Conservation (phyloP, 2,888 invertebrate species). For the Cremastinae sp. region DNA sequence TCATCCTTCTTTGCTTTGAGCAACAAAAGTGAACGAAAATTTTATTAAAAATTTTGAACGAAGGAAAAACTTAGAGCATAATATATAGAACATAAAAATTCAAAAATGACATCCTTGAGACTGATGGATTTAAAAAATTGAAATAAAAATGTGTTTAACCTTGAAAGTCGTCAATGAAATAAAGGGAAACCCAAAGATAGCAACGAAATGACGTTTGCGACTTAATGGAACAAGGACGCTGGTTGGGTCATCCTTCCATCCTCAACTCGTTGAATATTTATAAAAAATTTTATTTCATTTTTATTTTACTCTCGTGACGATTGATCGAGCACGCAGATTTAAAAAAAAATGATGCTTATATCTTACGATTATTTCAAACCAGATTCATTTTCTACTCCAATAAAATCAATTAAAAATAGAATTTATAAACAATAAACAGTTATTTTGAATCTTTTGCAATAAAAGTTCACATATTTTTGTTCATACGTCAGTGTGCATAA, state of each 20-base stretch:
- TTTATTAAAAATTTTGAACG: neutral
- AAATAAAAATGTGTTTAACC: slow-evolving; percentile 1
- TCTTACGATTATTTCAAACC: neutral
- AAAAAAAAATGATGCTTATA: neutral
- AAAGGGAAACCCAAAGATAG: neutral
- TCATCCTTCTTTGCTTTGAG: slow-evolving; percentile 58
- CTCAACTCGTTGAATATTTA: slow-evolving; percentile 46
- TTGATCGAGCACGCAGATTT: neutral
- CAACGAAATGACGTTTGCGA: slow-evolving; percentile 17
- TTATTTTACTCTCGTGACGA: slow-evolving; percentile 28
- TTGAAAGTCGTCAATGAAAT: neutral
- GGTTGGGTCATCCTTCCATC: slow-evolving; percentile 29
- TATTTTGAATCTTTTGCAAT: too few relatives aligned
- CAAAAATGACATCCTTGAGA: neutral
- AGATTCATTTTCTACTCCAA: neutral
- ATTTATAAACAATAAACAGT: too few relatives aligned
- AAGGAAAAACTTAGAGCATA: too few relatives aligned
- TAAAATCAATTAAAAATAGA: neutral
- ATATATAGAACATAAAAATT: too few relatives aligned
- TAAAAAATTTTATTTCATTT: slow-evolving; percentile 29
- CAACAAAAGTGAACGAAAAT: neutral
- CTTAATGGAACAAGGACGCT: slow-evolving; percentile 37
- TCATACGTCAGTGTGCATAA: too few relatives aligned
- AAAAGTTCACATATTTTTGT: too few relatives aligned
- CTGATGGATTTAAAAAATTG: neutral